Percentiles rank a stretch among this genome's conserved stretches.
phyloP scores from a whole-genome alignment of 2,113 vertebrate species.

The Osmerus mordax region DNA sequence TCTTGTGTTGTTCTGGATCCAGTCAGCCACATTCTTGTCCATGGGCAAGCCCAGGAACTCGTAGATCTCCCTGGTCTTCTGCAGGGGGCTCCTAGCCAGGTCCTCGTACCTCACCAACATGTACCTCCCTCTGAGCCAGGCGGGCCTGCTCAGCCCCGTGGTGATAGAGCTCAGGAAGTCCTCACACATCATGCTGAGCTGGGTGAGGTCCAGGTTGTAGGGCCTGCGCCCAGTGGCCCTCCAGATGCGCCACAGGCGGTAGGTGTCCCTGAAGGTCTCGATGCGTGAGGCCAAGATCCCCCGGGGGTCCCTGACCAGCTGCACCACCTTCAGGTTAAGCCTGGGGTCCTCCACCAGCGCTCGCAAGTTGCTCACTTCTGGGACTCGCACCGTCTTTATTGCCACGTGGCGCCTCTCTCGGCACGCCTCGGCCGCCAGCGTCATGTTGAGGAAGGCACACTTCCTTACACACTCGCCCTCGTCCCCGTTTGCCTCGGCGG shows the following conservation, averaged over 20 bases:
- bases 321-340: slow-evolving; percentile 90
- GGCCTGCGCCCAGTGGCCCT: slow-evolving; percentile 86
- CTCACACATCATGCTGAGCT: slow-evolving; percentile 86
- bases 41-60: slow-evolving; percentile 83
- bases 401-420: slow-evolving; percentile 82
- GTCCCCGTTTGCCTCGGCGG: slow-evolving; percentile 73
- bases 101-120: slow-evolving; percentile 93
- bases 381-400: slow-evolving; percentile 90
- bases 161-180: slow-evolving; percentile 88
- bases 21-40: slow-evolving; percentile 81
- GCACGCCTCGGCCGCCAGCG: slow-evolving; percentile 80
- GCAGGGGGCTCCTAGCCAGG: slow-evolving; percentile 85
- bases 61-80: slow-evolving; percentile 89
- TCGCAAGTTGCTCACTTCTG: slow-evolving; percentile 82
- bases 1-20: slow-evolving; percentile 91
- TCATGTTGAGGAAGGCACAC: slow-evolving; percentile 83
- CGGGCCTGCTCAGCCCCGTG: slow-evolving; percentile 77
- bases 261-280: slow-evolving; percentile 90
- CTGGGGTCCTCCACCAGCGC: slow-evolving; percentile 86
- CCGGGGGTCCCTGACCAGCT: slow-evolving; percentile 88
- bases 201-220: slow-evolving; percentile 86
- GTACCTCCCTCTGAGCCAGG: slow-evolving; percentile 89
- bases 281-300: slow-evolving; percentile 90
- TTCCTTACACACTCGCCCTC: slow-evolving; percentile 88
- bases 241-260: slow-evolving; percentile 92